Percentiles rank a stretch among this genome's conserved stretches.
These are phyloP conservation scores for Euwallacea fornicatus DNA, from an alignment of 1,140 invertebrate species.

Conservation along the genomic window DNA sequence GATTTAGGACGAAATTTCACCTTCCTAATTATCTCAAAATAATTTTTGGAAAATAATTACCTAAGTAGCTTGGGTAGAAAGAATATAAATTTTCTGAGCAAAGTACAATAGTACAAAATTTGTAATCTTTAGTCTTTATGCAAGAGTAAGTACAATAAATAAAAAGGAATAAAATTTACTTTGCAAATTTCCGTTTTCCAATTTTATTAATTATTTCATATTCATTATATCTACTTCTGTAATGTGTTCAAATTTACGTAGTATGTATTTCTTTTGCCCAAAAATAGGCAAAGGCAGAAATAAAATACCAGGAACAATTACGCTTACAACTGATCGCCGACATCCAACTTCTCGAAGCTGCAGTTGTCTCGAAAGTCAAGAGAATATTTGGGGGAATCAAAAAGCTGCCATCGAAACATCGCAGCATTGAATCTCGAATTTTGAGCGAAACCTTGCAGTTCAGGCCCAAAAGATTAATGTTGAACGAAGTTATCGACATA, in stretches of 20 bases:
- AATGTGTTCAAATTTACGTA: neutral
- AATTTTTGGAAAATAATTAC: neutral
- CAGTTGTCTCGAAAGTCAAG: slow-evolving; percentile 11
- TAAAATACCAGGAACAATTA: slow-evolving; percentile 13
- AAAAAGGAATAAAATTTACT: too few species aligned
- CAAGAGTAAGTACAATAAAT: too few species aligned
- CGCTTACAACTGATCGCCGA: neutral
- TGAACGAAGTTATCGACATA: slow-evolving; percentile 25
- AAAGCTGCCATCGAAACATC: slow-evolving; percentile 16
- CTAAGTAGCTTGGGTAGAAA: too few species aligned
- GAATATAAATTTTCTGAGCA: neutral
- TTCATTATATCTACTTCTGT: too few species aligned
- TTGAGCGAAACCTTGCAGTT: slow-evolving; percentile 32
- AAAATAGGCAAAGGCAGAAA: slow-evolving; percentile 14
- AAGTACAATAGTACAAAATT: too few species aligned
- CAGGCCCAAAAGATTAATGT: slow-evolving; percentile 8
- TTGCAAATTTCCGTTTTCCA: too few species aligned
- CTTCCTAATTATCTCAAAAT: neutral
- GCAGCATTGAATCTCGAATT: slow-evolving; percentile 28
- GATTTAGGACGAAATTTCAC: neutral
- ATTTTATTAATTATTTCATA: too few species aligned
- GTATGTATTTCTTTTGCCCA: neutral
- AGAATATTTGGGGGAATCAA: slow-evolving; percentile 19
- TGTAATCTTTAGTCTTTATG: too few species aligned
- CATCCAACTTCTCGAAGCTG: slow-evolving; percentile 1